Conservation (phyloP, 2,888 invertebrate species). For the Phortica okadai region DNA sequence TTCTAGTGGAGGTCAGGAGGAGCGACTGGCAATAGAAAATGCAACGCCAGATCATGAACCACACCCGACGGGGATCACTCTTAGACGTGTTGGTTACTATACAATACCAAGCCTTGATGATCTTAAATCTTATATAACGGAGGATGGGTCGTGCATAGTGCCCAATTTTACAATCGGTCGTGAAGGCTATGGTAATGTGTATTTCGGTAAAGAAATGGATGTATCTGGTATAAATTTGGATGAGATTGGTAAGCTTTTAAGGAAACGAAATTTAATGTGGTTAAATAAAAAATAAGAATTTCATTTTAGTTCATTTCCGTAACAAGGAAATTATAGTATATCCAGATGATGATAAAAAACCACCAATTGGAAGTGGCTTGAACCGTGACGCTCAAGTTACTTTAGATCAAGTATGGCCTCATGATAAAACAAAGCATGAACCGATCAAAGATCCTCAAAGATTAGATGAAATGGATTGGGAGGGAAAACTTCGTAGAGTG, state of each 20-base stretch:
- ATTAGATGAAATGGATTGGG: constrained; percentile 88
- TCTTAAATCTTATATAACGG: constrained; percentile 84
- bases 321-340: constrained; percentile 97
- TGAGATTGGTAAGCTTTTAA: constrained; percentile 81
- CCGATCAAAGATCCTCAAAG: constrained; percentile 89
- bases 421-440: constrained; percentile 87
- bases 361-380: constrained; percentile 89
- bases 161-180: constrained; percentile 93
- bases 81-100: constrained; percentile 91
- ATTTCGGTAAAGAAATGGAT: constrained; percentile 89
- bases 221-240: constrained; percentile 91
- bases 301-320: constrained; percentile 86
- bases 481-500: constrained; percentile 88
- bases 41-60: constrained; percentile 53
- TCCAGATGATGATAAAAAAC: constrained; percentile 92
- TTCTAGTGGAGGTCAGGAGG: constrained; percentile 61
- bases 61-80: constrained; percentile 86
- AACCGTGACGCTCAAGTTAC: constrained; percentile 95
- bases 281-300: not conserved
- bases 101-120: constrained; percentile 91
- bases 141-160: constrained; percentile 87
- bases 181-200: constrained; percentile 92
- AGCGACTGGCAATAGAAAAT: constrained; percentile 57
- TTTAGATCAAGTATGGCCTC: constrained; percentile 93
- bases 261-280: no score